A percentile compares a stretch with the other conserved stretches of the same genome.
phyloP scores from a whole-genome alignment of 30 jellyfish, hydroid and myxozoan species.

The Aurelia coerulea region DNA sequence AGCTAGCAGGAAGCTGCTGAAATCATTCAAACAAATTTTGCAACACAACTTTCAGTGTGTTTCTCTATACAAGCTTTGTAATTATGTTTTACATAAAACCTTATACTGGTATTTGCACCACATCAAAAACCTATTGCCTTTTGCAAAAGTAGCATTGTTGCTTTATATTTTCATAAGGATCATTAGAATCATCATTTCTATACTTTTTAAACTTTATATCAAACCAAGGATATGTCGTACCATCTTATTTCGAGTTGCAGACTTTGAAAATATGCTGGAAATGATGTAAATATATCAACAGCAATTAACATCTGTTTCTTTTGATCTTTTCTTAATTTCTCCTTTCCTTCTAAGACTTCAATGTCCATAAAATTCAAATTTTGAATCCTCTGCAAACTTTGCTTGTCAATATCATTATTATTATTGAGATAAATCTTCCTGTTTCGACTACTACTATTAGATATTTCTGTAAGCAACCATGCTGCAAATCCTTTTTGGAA shows the following conservation, averaged over 20 bases:
- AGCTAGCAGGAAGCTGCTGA: too few relatives aligned
- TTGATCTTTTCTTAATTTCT: neutral
- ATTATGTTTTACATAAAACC: too few relatives aligned
- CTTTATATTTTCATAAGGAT: too few relatives aligned
- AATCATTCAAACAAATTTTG: too few relatives aligned
- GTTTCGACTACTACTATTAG: neutral
- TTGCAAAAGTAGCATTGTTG: too few relatives aligned
- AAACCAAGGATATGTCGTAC: neutral
- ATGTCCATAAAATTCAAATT: neutral
- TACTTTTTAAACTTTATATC: too few relatives aligned
- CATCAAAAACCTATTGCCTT: too few relatives aligned
- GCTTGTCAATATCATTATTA: neutral
- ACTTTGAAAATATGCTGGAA: neutral
- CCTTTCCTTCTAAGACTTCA: neutral
- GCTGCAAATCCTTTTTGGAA: conserved; percentile 26
- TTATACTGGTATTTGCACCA: too few relatives aligned
- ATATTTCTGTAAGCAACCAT: conserved; percentile 19
- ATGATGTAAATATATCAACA: neutral
- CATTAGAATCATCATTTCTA: too few relatives aligned
- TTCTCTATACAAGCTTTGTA: too few relatives aligned
- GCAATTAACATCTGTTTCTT: neutral
- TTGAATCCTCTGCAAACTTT: neutral
- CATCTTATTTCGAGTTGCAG: conserved; percentile 8
- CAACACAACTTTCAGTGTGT: too few relatives aligned
- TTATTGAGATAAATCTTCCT: neutral